Evolutionary conservation across 2,888 invertebrate genomes (phyloP).

Genomic region (Calameuta pallipes): DNA sequence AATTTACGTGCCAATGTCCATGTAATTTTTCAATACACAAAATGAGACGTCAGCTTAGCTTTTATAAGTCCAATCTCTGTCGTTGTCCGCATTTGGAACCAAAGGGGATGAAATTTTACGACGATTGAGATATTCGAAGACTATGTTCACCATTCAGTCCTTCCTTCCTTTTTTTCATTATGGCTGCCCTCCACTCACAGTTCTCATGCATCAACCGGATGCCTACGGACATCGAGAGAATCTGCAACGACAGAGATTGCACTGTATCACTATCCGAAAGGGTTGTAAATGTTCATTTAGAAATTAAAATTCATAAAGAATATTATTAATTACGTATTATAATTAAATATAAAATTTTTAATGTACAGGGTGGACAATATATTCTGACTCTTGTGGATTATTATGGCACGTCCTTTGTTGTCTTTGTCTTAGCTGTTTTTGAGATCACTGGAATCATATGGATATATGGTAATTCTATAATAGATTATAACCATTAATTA

Average conservation of each 20-base stretch:
- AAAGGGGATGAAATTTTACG: too few relatives aligned
- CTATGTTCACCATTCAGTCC: too few relatives aligned
- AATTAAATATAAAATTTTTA: not conserved
- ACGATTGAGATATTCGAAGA: too few relatives aligned
- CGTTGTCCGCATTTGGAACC: too few relatives aligned
- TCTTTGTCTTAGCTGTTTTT: slow-evolving; percentile 66
- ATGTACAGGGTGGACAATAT: slow-evolving; percentile 66
- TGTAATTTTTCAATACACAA: too few relatives aligned
- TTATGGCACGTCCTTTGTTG: slow-evolving; percentile 66
- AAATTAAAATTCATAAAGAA: not conserved
- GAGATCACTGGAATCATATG: slow-evolving; percentile 67
- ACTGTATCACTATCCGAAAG: not conserved
- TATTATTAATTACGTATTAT: not conserved
- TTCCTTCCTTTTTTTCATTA: too few relatives aligned
- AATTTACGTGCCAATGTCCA: not conserved
- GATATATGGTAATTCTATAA: slow-evolving; percentile 59
- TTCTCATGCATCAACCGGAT: too few relatives aligned
- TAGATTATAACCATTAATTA: not conserved
- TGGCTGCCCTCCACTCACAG: too few relatives aligned
- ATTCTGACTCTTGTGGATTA: slow-evolving; percentile 66
- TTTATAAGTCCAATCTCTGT: too few relatives aligned
- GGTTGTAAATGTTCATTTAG: not conserved
- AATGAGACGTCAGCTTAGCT: too few relatives aligned
- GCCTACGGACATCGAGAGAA: too few relatives aligned
- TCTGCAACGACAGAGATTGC: too few relatives aligned